Evolutionary conservation across 2,888 invertebrate genomes (phyloP).

Genomic region (Agriopis aurantiaria): DNA sequence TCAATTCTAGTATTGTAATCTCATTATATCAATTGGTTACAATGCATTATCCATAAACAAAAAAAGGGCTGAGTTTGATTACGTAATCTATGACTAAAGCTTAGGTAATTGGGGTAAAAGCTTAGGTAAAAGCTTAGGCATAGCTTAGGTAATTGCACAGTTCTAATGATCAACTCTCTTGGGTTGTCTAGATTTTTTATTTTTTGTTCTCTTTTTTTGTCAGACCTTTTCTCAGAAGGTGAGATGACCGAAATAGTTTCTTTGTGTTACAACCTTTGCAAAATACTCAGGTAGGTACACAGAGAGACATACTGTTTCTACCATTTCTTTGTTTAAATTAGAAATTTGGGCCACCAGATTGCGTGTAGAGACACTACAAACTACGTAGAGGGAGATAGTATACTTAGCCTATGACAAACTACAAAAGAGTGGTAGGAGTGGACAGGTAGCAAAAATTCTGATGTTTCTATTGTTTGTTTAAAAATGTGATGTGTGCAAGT

Average conservation of each 20-base stretch:
- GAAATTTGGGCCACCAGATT: background rate
- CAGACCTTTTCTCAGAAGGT: background rate
- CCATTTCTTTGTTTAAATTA: background rate
- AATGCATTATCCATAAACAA: background rate
- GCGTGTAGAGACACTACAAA: no score
- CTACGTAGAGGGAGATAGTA: no score
- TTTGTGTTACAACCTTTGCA: background rate
- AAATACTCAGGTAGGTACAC: background rate
- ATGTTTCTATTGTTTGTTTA: background rate
- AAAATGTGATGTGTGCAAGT: no score
- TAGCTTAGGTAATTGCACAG: no score
- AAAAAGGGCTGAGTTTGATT: no score
- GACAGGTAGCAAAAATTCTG: no score
- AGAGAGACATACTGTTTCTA: background rate
- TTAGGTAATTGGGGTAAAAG: no score
- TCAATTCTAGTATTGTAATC: background rate
- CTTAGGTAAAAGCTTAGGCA: no score
- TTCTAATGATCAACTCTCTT: background rate
- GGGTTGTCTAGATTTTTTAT: background rate
- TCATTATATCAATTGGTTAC: conserved; percentile 2
- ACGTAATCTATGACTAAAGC: no score
- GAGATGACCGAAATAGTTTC: background rate
- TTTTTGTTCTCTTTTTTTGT: background rate
- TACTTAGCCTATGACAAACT: no score
- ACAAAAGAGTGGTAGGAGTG: no score